Base-by-base conservation (phyloP, 2,113 vertebrate species). In the Gallinago media region DNA sequence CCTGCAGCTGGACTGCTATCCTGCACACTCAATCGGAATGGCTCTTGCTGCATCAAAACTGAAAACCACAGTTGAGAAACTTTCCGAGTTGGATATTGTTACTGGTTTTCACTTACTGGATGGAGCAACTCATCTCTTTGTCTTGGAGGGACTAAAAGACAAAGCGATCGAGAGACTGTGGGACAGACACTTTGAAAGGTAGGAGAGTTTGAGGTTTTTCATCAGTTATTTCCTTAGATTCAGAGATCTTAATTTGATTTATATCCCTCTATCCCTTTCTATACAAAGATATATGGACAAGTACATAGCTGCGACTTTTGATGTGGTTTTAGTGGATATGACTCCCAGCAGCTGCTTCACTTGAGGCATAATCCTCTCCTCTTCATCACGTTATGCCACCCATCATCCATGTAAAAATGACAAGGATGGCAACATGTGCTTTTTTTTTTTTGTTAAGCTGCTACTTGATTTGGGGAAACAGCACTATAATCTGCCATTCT, bases 101-200 rank as follows among this genome's bases (percentile, higher is more conserved):
- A 98, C 98, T 4, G 99, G 99, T 61, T 98, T 99, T 97, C 98
- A 99, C 34, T 65, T 99, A 74, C 36, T 98, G 75, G 99, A 99
- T 46, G 98, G 98, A 58, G 86, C 36, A 87, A 81, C 89, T 29
- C 98, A 99, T 95, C 95, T 99, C 56, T 97, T 99, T 76, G 77
- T 99, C 66, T 95, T 99, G 50, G 99, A 99, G 95, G 99, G 99
- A 63, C 87, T 99, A 85, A 98, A 97, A 50, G 91, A 98, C n/a
- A 95, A 95, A 81, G 98, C 98, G 66, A 91, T 99, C 66, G 97
- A 54, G 96, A 96, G 29, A 75, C 96, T 99, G 12, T 98, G 98
- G 98, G 97, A 98, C 21, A 96, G 85, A 23, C 83, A 97, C 38
- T 97, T 97, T 32, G 81, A 92, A 76, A 93, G 91, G 97, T 97